A percentile compares a stretch with the other conserved stretches of the same genome.
These are phyloP conservation scores for Motacilla tschutschensis DNA, from an alignment of 2,113 vertebrate species.

Conservation along the genomic window DNA sequence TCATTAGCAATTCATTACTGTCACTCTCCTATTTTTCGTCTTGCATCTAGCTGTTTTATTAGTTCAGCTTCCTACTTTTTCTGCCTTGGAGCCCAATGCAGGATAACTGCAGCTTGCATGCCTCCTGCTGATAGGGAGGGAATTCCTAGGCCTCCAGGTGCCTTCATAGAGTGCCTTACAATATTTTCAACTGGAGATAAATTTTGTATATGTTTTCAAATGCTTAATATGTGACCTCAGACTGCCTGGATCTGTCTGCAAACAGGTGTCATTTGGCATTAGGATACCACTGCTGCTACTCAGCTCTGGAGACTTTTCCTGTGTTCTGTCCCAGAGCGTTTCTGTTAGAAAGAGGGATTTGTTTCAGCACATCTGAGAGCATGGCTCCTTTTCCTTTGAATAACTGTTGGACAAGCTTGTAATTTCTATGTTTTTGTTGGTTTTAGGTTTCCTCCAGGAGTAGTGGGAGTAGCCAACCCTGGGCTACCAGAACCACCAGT, in stretches of 20 bases:
- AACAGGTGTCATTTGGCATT: neutral
- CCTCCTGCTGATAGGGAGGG: neutral
- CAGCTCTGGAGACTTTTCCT: neutral
- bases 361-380: neutral
- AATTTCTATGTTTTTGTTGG: conserved; percentile 38
- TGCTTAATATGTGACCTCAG: neutral
- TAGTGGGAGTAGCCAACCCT: conserved; percentile 84
- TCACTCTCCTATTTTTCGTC: neutral
- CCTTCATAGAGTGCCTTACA: neutral
- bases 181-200: neutral
- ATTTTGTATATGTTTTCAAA: neutral
- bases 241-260: neutral
- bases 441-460: conserved; percentile 84
- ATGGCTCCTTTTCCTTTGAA: neutral
- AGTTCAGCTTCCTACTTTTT: neutral
- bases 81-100: neutral
- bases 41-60: neutral
- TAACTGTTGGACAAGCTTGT: neutral
- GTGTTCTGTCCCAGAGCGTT: neutral
- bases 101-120: neutral
- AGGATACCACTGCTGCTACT: neutral
- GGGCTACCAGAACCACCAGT: conserved; percentile 79
- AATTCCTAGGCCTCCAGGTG: neutral
- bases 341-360: neutral
- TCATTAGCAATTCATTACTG: neutral